Percentiles rank a stretch among this genome's conserved stretches.
phyloP scores from a whole-genome alignment of 1,140 invertebrate genomes.

The Periplaneta americana region DNA sequence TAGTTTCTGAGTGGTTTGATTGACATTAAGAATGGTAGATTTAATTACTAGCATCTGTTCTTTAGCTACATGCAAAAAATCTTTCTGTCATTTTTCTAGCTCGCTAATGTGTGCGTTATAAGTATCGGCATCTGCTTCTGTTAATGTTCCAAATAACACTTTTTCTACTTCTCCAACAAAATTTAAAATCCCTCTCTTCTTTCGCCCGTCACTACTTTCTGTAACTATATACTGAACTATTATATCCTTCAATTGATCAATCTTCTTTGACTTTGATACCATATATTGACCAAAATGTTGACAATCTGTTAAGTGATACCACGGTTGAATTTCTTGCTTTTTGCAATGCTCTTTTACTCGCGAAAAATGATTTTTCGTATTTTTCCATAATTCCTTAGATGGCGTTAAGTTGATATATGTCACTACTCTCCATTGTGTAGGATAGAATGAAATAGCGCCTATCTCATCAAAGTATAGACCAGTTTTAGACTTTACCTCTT shows the following conservation, averaged over 20 bases:
- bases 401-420: too few relatives aligned
- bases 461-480: neutral
- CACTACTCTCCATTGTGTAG: neutral
- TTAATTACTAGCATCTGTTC: constrained; percentile 3
- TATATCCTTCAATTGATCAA: neutral
- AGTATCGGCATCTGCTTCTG: neutral
- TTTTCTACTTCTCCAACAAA: neutral
- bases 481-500: neutral
- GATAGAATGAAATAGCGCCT: neutral
- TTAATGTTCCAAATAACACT: constrained; percentile 1
- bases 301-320: too few relatives aligned
- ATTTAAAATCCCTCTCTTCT: constrained; percentile 2
- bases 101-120: neutral
- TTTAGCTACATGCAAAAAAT: neutral
- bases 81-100: neutral
- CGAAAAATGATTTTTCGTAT: too few relatives aligned
- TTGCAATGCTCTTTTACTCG: too few relatives aligned
- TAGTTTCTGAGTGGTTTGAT: neutral
- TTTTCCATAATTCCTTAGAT: too few relatives aligned
- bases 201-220: neutral
- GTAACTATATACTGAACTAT: neutral
- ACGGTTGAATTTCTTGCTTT: too few relatives aligned
- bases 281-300: neutral
- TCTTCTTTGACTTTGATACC: neutral
- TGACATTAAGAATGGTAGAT: neutral